Base-by-base conservation (phyloP, 2,888 invertebrate genomes). In the Iphiclides podalirius region DNA sequence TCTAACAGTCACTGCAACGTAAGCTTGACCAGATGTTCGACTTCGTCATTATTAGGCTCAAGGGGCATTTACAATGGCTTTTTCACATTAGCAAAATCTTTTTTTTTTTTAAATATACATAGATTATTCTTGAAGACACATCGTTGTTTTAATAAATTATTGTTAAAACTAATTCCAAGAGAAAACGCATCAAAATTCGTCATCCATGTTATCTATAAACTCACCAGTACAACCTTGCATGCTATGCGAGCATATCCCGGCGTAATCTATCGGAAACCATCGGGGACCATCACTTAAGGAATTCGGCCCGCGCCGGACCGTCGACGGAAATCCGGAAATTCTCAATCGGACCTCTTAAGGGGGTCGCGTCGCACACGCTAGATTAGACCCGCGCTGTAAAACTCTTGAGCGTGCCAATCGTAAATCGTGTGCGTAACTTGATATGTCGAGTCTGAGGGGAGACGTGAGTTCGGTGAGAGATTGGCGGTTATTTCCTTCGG, bases 261-360 rank as follows among this genome's bases (percentile, higher is more conserved):
- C 53, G 59, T 80, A 85, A 83, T 83, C 76, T 75, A 66, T 67
- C 68, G 80, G 75, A 79, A 80, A 69, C 67, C 66, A 69, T 75
- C 73, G 63, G 62, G 68, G 77, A 79, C 73, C 76, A 80, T 78
- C 80, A 72, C 75, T 79, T 75, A 75, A 72, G 70, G 70, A 72
- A 72, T 71, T 64, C 67, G 52, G 26, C 16, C 52, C 47, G 47
- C 70, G 64, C 64, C 56, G 54, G 67, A n/a, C n/a, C n/a, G n/a
- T 58, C 59, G 66, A 63, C 61, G 56, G 61, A 72, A 68, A 67
- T 59, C 70, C 71, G 73, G 72, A 70, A 66, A 70, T 77, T 81
- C 81, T 79, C 82, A 86, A 86, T 86, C 77, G 83, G 70, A 80
- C 78, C 75, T 75, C 72, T 67, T 70, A 66, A 68, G 62, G 64